A percentile compares a stretch with the other conserved stretches of the same genome.
These are phyloP conservation scores for Pollachius pollachius DNA, from an alignment of 2,113 vertebrate genomes.

Conservation along the genomic window DNA sequence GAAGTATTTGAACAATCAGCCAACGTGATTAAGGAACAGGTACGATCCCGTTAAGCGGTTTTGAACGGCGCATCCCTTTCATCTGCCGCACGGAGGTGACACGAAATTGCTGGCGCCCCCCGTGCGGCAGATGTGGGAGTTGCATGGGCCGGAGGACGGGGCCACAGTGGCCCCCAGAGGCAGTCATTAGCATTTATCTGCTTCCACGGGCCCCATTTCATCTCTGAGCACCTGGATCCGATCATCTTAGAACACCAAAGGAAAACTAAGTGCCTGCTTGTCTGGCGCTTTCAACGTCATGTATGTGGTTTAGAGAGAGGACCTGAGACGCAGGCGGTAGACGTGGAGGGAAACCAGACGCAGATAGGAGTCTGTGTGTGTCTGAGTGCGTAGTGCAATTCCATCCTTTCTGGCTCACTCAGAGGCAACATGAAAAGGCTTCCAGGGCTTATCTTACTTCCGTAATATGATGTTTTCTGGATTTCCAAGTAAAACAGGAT, in stretches of 20 bases:
- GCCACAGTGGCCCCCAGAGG: conserved; percentile 21
- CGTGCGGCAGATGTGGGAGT: conserved; percentile 5
- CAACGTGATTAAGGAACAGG: too few species aligned
- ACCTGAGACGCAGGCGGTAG: too few species aligned
- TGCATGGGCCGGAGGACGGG: conserved; percentile 10
- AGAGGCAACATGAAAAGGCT: too few species aligned
- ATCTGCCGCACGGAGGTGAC: conserved; percentile 26
- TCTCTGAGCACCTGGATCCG: conserved; percentile 38
- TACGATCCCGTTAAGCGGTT: conserved; percentile 1
- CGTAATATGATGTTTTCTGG: too few species aligned
- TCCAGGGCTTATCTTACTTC: too few species aligned
- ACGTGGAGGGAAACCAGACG: too few species aligned
- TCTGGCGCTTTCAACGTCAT: neutral
- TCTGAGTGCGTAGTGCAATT: neutral
- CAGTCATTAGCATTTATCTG: conserved; percentile 2
- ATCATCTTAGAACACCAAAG: conserved; percentile 30
- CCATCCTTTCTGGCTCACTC: neutral
- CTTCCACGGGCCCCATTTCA: conserved; percentile 34
- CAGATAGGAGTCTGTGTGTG: neutral
- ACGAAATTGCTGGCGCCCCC: conserved; percentile 28
- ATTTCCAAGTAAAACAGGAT: too few species aligned
- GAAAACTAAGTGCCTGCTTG: neutral
- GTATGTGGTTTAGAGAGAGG: too few species aligned
- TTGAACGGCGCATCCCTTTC: conserved; percentile 20
- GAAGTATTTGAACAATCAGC: conserved; percentile 21